Conservation (phyloP, 2,797 vertebrate genomes). For the Myoxocephalus aenaeus region DNA sequence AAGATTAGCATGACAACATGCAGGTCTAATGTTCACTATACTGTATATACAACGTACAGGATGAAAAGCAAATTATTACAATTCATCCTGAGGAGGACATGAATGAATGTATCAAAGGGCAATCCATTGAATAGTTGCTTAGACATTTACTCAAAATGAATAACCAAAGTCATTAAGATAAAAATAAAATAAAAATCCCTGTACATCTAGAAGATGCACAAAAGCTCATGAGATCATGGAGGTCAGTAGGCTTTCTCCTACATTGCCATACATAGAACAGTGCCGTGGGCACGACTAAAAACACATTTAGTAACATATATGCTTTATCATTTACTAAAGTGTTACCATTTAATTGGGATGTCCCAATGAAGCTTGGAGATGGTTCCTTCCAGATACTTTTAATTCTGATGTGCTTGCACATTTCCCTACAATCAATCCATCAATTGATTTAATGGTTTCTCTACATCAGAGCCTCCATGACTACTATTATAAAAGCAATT, state of each 20-base stretch:
- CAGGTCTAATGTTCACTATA: neutral
- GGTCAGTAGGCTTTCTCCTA: neutral
- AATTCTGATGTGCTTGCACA: constrained; percentile 53
- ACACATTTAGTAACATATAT: neutral
- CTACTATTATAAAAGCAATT: constrained; percentile 70
- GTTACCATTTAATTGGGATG: neutral
- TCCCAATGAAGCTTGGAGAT: neutral
- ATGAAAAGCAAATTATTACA: neutral
- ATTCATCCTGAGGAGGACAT: neutral
- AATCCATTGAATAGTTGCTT: neutral
- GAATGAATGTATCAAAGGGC: neutral
- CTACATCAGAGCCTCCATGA: constrained; percentile 53
- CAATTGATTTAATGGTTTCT: constrained; percentile 74
- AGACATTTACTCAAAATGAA: neutral
- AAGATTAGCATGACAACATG: neutral
- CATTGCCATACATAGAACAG: neutral
- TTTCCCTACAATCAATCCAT: constrained; percentile 62
- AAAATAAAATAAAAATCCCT: too few species aligned
- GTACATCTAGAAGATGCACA: too few species aligned
- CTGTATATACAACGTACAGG: neutral
- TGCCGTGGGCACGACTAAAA: neutral
- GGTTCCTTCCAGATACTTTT: constrained; percentile 22
- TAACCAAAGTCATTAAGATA: neutral
- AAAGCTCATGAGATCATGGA: neutral
- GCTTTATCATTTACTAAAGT: neutral